phyloP scores from a whole-genome alignment of 2,113 vertebrate species.

The Apeltes quadracus region DNA sequence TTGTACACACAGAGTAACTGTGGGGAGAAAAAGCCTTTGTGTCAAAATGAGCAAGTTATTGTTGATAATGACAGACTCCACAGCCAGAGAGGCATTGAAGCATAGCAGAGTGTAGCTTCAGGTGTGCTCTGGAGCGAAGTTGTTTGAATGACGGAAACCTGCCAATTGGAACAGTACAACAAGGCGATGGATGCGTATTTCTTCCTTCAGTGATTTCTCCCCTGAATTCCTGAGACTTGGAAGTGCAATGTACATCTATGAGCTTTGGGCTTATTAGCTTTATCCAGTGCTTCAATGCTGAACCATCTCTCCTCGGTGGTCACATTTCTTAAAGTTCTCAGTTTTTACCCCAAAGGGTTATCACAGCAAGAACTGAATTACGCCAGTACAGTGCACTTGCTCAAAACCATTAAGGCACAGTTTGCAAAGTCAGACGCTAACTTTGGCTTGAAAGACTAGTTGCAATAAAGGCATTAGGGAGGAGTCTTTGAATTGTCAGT shows the following conservation, averaged over 20 bases:
- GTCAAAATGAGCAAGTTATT: neutral
- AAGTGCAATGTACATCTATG: neutral
- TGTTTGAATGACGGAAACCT: conserved; percentile 23
- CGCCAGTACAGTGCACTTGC: neutral
- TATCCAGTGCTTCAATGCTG: conserved; percentile 8
- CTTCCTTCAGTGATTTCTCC: conserved; percentile 4
- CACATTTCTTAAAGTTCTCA: neutral
- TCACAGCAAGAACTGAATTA: neutral
- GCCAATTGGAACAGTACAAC: conserved; percentile 15
- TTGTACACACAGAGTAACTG: neutral
- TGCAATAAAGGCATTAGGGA: neutral
- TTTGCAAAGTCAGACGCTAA: neutral
- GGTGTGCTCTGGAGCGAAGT: conserved; percentile 39
- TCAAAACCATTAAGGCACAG: neutral
- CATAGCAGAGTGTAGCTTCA: neutral
- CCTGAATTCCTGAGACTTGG: conserved; percentile 20
- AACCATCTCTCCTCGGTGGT: conserved; percentile 18
- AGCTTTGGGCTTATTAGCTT: conserved; percentile 17
- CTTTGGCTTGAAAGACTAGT: neutral
- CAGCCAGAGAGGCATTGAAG: conserved; percentile 8
- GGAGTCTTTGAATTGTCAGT: neutral
- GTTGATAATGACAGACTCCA: conserved; percentile 12
- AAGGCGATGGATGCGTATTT: neutral
- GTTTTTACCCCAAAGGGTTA: conserved; percentile 6
- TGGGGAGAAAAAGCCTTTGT: conserved; percentile 2